Percentiles rank a stretch among this genome's conserved stretches.
Conservation (phyloP, 2,113 vertebrate species). For the Cyprinodon tularosa region DNA sequence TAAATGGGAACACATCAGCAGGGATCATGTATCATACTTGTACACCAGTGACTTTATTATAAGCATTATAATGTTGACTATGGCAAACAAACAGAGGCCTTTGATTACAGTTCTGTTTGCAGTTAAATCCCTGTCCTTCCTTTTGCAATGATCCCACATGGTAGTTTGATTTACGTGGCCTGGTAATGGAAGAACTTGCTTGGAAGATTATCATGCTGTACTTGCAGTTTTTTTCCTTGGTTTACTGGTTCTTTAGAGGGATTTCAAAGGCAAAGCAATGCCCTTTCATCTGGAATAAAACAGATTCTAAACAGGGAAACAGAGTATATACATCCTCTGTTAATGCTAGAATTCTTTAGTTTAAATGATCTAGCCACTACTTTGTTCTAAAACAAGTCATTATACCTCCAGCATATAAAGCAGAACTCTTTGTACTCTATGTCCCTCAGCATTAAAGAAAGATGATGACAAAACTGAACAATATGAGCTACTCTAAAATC, state of each 20-base stretch:
- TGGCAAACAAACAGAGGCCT: constrained; percentile 6
- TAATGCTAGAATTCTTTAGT: not conserved
- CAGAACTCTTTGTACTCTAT: too few species aligned
- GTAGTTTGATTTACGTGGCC: not conserved
- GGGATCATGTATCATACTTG: constrained; percentile 18
- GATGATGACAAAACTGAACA: too few species aligned
- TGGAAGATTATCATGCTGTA: not conserved
- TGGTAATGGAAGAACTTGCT: constrained; percentile 12
- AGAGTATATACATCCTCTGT: not conserved
- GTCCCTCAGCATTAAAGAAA: too few species aligned
- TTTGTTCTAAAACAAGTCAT: not conserved
- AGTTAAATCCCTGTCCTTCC: constrained; percentile 2
- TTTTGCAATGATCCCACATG: not conserved
- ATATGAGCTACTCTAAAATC: too few species aligned
- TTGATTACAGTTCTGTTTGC: constrained; percentile 17
- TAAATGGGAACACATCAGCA: constrained; percentile 25
- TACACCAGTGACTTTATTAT: not conserved
- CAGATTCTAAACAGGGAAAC: not conserved
- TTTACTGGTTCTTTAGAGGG: not conserved
- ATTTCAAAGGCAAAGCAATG: not conserved
- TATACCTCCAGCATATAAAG: not conserved
- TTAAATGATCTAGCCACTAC: not conserved
- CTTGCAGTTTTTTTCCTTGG: constrained; percentile 14
- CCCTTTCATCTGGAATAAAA: constrained; percentile 6
- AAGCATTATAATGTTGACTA: not conserved